Evolutionary conservation across 2,888 invertebrate genomes (phyloP), one percentile per base, ranked within the genome.

Genomic region (Parochlus steinenii): DNA sequence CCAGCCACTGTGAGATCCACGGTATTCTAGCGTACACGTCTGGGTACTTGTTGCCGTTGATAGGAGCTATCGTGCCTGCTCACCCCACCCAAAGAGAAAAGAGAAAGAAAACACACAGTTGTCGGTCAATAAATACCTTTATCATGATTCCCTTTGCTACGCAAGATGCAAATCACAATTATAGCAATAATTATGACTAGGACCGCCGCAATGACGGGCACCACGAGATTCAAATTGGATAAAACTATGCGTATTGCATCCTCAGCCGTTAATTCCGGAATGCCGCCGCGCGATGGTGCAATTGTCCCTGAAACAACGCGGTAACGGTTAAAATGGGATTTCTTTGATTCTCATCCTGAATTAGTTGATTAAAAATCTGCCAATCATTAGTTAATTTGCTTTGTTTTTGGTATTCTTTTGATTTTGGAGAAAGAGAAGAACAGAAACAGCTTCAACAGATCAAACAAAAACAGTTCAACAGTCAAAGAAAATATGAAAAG

Each of bases 101-200:
- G 47, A 44, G 49, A 47, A 44, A 45, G 43, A 45, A 49, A 48
- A 43, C 50, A 54, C 48, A 50, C 47, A 47, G 46, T 47, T 51
- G 50, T 44, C 48, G 48, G 46, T 47, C 46, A 56, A 63, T 63
- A 75, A 36, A 29, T 24, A 79, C 85, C 82, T 80, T 83, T 85
- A 58, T 80, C 76, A 51, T 73, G 74, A 56, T 76, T 71, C 64
- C 81, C 72, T 59, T 82, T 77, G 54, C 86, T 81, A 53, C 78
- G 74, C 49, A 87, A 76, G 51, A 86, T 82, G 73, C 86, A 87
- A 56, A 89, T 85, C 58, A 92, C 86, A 58, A 85, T 76, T 56
- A 89, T 75, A 52, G 89, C 89, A 62, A 89, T 81, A 59, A 90
- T 79, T 62, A 89, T 82, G 64, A 92, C 87, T 53, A 90, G 71